Conservation (phyloP, 2,888 invertebrate genomes). For the Drosophila anomelani region DNA sequence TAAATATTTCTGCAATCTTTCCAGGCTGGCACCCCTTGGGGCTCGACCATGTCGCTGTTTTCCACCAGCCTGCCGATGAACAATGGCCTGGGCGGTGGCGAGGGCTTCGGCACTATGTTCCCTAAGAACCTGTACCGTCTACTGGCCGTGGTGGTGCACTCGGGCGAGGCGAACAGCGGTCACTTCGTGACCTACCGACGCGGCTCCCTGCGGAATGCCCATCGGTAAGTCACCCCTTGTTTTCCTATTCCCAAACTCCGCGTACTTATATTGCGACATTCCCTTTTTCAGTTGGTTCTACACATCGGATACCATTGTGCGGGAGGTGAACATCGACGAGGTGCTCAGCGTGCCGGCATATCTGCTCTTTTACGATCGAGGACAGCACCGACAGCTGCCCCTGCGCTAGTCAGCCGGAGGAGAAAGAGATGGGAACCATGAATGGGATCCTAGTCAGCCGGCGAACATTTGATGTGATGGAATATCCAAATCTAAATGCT, state of each 20-base stretch:
- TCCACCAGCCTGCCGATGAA: conserved; percentile 84
- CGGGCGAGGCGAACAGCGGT: conserved; percentile 95
- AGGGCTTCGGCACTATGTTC: conserved; percentile 84
- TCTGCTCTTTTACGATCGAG: conserved; percentile 94
- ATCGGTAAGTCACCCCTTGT: conserved; percentile 72
- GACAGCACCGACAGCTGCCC: conserved; percentile 82
- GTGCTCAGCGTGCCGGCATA: conserved; percentile 95
- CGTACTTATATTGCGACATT: not conserved
- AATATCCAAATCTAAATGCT: conserved; percentile 23
- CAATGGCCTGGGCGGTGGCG: conserved; percentile 69
- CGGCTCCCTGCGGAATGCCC: conserved; percentile 86
- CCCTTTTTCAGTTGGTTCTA: conserved; percentile 90
- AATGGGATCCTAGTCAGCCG: conserved; percentile 26
- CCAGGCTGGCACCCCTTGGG: conserved; percentile 85
- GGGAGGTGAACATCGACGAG: conserved; percentile 91
- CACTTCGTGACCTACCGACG: conserved; percentile 97
- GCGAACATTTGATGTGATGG: conserved; percentile 29
- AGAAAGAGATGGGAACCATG: not conserved
- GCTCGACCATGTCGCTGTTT: conserved; percentile 84
- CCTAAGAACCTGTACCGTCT: conserved; percentile 90
- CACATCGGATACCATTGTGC: conserved; percentile 93
- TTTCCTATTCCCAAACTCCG: too few relatives aligned
- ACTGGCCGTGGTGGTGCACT: conserved; percentile 94
- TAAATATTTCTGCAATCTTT: not conserved
- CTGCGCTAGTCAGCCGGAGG: conserved; percentile 46